Percentiles rank a stretch among this genome's conserved stretches.
These are phyloP conservation scores for Microplitis mediator DNA, from an alignment of 1,140 invertebrate genomes.

Conservation along the genomic window DNA sequence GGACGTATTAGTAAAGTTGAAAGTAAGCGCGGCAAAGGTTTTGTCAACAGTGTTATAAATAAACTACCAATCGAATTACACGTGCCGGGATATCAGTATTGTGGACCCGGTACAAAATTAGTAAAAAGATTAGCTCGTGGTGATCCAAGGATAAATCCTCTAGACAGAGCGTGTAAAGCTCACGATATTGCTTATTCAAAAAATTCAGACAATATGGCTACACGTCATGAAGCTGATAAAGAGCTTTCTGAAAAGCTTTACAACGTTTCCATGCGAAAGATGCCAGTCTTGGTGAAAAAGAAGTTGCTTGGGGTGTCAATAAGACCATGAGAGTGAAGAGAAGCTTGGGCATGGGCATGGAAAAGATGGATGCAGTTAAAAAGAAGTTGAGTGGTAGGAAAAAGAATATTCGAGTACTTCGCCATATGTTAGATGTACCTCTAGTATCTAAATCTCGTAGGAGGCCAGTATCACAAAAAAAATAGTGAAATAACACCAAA, in stretches of 20 bases:
- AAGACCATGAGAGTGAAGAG: constrained; percentile 44
- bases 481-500: too few relatives aligned
- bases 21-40: neutral
- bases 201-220: neutral
- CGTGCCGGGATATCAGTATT: too few relatives aligned
- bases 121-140: too few relatives aligned
- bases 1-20: neutral
- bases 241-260: constrained; percentile 50
- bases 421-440: too few relatives aligned
- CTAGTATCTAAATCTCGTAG: too few relatives aligned
- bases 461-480: too few relatives aligned
- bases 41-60: neutral
- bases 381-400: too few relatives aligned
- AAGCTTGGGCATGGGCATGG: too few relatives aligned
- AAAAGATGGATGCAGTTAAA: too few relatives aligned
- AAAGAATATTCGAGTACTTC: too few relatives aligned
- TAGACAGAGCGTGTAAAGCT: neutral
- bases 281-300: constrained; percentile 42
- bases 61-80: neutral
- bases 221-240: constrained; percentile 49
- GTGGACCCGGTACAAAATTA: too few relatives aligned
- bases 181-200: constrained; percentile 44
- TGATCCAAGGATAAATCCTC: neutral
- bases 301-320: constrained; percentile 43
- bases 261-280: constrained; percentile 49